phyloP scores from a whole-genome alignment of 2,888 invertebrate genomes.

The Limnephilus lunatus region DNA sequence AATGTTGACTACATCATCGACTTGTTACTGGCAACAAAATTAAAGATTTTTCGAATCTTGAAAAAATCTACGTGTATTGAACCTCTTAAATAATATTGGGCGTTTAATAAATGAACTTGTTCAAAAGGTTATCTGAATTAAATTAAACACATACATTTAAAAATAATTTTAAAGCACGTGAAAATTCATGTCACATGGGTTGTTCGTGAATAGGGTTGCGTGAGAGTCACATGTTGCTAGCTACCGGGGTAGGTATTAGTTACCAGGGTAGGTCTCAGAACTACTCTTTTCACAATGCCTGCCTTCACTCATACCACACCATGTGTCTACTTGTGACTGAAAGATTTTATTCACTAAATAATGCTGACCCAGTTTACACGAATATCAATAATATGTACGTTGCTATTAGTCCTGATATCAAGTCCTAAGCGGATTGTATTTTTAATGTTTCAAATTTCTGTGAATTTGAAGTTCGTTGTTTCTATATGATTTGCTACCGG shows the following conservation, averaged over 20 bases:
- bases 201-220: conserved; percentile 28
- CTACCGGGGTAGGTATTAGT: neutral
- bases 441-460: neutral
- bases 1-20: too few species aligned
- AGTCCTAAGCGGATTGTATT: neutral
- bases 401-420: too few species aligned
- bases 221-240: neutral
- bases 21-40: too few species aligned
- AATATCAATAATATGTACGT: neutral
- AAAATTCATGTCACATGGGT: neutral
- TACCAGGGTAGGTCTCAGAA: neutral
- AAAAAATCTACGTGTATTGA: neutral
- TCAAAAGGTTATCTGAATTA: neutral
- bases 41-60: too few species aligned
- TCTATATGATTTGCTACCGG: neutral
- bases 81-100: neutral
- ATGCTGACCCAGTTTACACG: conserved; percentile 28
- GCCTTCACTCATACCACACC: neutral
- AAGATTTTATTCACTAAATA: conserved; percentile 30
- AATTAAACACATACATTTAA: neutral
- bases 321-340: conserved; percentile 9
- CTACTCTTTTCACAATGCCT: neutral
- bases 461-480: neutral
- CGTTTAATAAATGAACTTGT: neutral
- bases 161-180: neutral